Evolutionary conservation across 2,888 invertebrate species (phyloP), one percentile per base, ranked within the genome.

Genomic region (Andrena praecox): DNA sequence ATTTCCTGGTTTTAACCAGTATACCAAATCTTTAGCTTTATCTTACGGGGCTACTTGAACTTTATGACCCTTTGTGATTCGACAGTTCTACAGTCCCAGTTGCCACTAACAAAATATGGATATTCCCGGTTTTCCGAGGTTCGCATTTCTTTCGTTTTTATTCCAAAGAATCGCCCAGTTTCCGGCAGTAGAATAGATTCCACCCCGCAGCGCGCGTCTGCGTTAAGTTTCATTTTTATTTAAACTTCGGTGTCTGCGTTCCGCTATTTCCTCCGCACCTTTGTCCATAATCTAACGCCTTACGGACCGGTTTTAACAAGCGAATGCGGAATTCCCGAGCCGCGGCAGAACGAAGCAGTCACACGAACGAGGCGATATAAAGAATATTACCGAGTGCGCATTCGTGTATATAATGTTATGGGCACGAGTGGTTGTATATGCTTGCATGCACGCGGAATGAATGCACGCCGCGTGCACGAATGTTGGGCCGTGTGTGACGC

Each of bases 371-470:
- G n/a, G n/a, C 75, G 56, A 70, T 64, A 80, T 74, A 86, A 86
- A 86, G 80, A 86, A 84, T 84, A 78, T 86, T 84, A 84, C 84
- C 67, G 52, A 69, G 31, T 16, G 59, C 10, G 50, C 74, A 52
- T 63, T 71, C 63, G 75, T 63, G 29, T 71, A 42, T 42, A 42
- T 42, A 70, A 56, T 50, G 48, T 80, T 71, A 68, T 12, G 76
- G 64, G 60, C 59, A 27, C 56, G 68, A 10, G 12, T n/a, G 54
- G 31, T 48, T 67, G 67, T 69, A 54, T 35, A 31, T n/a, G 67
- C 27, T 67, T 67, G 48, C 56, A 42, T 50, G 63, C 62, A 33
- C 54, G 35, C 42, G 71, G 68, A 78, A 77, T 74, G 87, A 78
- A 68, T 79, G 62, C 68, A 52, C 52, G 42, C 3, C 31, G 69